These are phyloP conservation scores for Leptinotarsa texana DNA, from an alignment of 1,140 invertebrate species.

Conservation along the genomic window DNA sequence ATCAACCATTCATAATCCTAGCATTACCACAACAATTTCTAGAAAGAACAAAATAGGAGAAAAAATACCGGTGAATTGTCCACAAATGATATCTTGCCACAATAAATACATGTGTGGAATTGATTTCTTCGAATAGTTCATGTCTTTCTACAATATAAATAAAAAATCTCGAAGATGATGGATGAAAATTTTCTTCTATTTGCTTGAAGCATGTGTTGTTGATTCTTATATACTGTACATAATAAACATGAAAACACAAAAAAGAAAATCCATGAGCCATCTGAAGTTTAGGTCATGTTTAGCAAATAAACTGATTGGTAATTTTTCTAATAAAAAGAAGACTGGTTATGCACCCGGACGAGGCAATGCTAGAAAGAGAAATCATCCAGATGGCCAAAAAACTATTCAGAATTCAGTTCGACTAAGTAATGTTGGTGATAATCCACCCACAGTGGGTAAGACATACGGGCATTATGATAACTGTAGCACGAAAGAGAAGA, in stretches of 20 bases:
- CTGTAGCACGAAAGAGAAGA: neutral
- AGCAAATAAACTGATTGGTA: conserved; percentile 1
- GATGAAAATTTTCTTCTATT: conserved; percentile 10
- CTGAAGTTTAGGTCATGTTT: neutral
- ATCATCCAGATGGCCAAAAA: neutral
- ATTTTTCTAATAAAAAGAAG: neutral
- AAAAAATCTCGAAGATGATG: conserved; percentile 18
- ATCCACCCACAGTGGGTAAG: neutral
- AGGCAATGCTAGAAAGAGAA: too few relatives aligned
- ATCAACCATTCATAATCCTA: conserved; percentile 2
- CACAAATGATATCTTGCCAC: conserved; percentile 14
- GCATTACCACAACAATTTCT: neutral
- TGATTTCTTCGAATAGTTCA: neutral
- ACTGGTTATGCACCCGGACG: too few relatives aligned
- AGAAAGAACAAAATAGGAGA: neutral
- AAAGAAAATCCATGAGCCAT: neutral
- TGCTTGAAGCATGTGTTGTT: conserved; percentile 3
- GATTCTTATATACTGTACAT: neutral
- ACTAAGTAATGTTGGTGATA: neutral
- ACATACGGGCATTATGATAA: neutral
- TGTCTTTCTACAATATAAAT: conserved; percentile 18
- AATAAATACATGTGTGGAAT: conserved; percentile 15
- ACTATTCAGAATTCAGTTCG: neutral
- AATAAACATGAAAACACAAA: neutral
- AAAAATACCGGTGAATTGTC: conserved; percentile 2